phyloP scores from a whole-genome alignment of 2,113 vertebrate genomes.

The Clarias magur region DNA sequence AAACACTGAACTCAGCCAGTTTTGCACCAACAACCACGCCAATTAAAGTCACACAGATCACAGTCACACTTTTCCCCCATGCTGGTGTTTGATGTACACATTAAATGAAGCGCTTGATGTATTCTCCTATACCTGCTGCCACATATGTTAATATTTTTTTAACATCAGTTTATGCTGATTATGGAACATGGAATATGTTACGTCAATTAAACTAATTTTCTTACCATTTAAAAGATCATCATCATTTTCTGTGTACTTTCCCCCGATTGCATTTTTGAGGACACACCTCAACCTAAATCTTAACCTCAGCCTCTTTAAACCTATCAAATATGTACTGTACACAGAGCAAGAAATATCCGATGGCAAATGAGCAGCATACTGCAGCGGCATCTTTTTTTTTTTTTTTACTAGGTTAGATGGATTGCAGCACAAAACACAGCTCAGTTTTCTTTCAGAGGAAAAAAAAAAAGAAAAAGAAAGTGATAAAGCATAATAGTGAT shows the following conservation, averaged over 20 bases:
- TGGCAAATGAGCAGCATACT: conserved; percentile 63
- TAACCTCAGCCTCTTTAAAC: conserved; percentile 45
- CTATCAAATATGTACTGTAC: conserved; percentile 74
- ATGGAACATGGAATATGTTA: background rate
- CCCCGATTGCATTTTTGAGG: background rate
- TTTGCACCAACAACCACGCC: too few relatives aligned
- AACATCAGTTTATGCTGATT: too few relatives aligned
- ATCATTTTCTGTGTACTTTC: background rate
- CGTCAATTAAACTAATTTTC: background rate
- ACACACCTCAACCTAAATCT: conserved; percentile 53
- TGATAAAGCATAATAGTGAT: background rate
- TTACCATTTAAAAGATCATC: background rate
- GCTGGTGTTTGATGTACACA: too few relatives aligned
- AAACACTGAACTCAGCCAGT: too few relatives aligned
- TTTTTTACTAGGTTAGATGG: conserved; percentile 69
- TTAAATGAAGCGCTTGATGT: too few relatives aligned
- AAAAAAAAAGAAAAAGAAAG: conserved; percentile 34
- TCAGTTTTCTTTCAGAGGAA: conserved; percentile 25
- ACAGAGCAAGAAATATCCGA: conserved; percentile 65
- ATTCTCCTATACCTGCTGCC: too few relatives aligned
- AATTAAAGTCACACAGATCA: too few relatives aligned
- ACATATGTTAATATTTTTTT: too few relatives aligned
- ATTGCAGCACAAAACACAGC: conserved; percentile 50
- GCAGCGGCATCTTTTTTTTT: conserved; percentile 74
- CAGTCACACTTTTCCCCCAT: too few relatives aligned